Evolutionary conservation across 2,888 invertebrate species (phyloP).

Genomic region (Zygaena filipendulae): DNA sequence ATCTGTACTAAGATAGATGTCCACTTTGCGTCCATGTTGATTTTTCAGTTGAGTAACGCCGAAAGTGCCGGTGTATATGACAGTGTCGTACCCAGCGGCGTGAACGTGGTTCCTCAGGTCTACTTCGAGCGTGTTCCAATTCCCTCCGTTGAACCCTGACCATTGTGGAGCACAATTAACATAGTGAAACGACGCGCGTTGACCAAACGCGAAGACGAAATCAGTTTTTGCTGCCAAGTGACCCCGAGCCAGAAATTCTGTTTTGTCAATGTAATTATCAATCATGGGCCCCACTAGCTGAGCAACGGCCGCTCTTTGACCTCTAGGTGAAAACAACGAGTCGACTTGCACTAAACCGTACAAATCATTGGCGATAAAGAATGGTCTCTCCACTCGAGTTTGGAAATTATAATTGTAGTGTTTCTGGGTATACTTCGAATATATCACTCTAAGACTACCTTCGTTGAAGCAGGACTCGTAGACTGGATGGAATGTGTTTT

Average conservation of each 20-base stretch:
- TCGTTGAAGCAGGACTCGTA: conserved; percentile 54
- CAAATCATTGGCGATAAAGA: conserved; percentile 34
- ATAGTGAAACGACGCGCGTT: conserved; percentile 73
- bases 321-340: conserved; percentile 36
- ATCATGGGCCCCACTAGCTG: conserved; percentile 30
- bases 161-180: conserved; percentile 77
- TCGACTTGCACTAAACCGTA: conserved; percentile 35
- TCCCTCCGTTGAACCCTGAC: conserved; percentile 71
- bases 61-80: conserved; percentile 71
- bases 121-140: conserved; percentile 67
- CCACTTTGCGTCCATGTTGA: conserved; percentile 31
- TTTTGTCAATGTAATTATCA: conserved; percentile 44
- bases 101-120: conserved; percentile 48
- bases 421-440: conserved; percentile 49
- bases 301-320: conserved; percentile 33
- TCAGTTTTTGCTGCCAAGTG: conserved; percentile 75
- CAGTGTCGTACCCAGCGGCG: conserved; percentile 30
- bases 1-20: conserved; percentile 44
- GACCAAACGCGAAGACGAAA: conserved; percentile 69
- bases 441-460: conserved; percentile 27
- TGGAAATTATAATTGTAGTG: conserved; percentile 49
- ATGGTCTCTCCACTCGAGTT: conserved; percentile 41
- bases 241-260: conserved; percentile 64
- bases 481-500: conserved; percentile 33
- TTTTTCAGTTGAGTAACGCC: conserved; percentile 65